Conservation (phyloP, 2,797 vertebrate genomes). For the Cryptoblepharus egeriae region DNA sequence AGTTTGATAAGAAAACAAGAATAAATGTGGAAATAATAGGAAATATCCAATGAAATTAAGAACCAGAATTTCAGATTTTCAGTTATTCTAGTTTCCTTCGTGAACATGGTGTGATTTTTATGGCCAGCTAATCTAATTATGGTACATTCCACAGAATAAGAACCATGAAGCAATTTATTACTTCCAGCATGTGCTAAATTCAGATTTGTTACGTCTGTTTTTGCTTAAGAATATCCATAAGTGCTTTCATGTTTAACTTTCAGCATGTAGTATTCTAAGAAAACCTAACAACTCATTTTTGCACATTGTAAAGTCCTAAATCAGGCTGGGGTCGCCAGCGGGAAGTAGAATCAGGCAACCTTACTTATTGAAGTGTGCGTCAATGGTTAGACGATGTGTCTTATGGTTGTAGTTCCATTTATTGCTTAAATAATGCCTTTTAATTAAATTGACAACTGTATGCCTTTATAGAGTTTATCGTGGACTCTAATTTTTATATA, state of each 20-base stretch:
- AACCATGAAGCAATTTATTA: neutral
- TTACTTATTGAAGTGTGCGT: no score
- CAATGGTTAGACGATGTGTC: no score
- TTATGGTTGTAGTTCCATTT: no score
- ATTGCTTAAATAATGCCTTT: no score
- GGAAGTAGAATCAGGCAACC: no score
- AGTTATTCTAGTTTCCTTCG: neutral
- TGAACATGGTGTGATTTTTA: neutral
- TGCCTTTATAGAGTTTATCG: neutral
- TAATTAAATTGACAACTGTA: no score
- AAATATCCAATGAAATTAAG: neutral
- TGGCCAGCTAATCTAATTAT: neutral
- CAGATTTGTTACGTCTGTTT: neutral
- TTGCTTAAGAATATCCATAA: neutral
- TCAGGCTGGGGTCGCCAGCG: no score
- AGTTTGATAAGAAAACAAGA: neutral
- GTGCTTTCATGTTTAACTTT: neutral
- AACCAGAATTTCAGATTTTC: neutral
- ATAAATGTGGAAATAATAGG: neutral
- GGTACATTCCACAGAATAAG: neutral
- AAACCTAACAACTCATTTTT: neutral
- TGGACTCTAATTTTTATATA: no score
- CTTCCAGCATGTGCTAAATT: neutral
- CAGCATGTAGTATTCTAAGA: neutral
- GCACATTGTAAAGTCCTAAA: no score